Percentiles rank a stretch among this genome's conserved stretches.
Evolutionary conservation across 2,888 invertebrate species (phyloP).

Genomic region (Hemistola chrysoprasaria): DNA sequence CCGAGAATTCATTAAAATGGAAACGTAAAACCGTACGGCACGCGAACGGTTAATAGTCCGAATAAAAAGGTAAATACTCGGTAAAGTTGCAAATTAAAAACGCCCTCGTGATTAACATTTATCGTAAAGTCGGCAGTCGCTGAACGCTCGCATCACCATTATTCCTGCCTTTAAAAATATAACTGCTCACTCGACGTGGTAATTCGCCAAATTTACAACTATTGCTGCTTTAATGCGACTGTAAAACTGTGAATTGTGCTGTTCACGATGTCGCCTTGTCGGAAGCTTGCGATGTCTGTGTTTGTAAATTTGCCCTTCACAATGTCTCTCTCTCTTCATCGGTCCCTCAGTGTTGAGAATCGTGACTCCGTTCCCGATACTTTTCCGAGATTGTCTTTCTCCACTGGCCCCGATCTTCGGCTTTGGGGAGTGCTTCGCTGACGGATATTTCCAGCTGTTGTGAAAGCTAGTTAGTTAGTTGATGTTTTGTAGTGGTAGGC

Average conservation of each 20-base stretch:
- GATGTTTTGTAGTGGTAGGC: too few species aligned
- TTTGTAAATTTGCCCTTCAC: too few species aligned
- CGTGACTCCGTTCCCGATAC: too few species aligned
- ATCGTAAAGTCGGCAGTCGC: conserved; percentile 16
- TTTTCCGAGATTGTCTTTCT: too few species aligned
- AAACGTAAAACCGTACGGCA: conserved; percentile 17
- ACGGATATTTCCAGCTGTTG: too few species aligned
- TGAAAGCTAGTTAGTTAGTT: too few species aligned
- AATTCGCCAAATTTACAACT: conserved; percentile 36
- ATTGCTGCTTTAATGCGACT: conserved; percentile 34
- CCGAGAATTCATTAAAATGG: conserved; percentile 20
- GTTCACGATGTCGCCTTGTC: background rate
- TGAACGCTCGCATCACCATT: conserved; percentile 24
- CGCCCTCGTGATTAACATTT: conserved; percentile 27
- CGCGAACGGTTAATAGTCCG: conserved; percentile 18
- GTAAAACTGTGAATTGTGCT: conserved; percentile 33
- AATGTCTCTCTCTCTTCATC: too few species aligned
- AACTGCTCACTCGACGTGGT: conserved; percentile 20
- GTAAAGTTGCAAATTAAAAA: conserved; percentile 22
- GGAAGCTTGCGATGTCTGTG: conserved; percentile 12
- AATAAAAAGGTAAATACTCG: conserved; percentile 23
- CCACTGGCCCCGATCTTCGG: too few species aligned
- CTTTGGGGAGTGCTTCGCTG: too few species aligned
- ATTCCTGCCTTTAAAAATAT: conserved; percentile 29
- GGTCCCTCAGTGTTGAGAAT: too few species aligned